phyloP scores from a whole-genome alignment of 2,888 invertebrate species.

The Panopea generosa region DNA sequence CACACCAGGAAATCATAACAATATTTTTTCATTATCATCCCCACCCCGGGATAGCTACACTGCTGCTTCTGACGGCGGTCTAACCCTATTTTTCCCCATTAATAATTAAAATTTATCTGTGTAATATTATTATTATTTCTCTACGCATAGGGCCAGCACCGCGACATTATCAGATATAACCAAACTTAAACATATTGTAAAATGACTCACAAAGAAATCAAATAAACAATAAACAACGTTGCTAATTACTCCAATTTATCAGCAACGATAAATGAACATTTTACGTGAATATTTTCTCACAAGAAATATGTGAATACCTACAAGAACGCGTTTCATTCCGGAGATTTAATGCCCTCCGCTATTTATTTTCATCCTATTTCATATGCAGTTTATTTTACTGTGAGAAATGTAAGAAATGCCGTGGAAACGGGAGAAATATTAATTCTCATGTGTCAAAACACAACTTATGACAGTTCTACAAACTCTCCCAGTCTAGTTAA shows the following conservation, averaged over 20 bases:
- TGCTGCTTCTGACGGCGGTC: too few relatives aligned
- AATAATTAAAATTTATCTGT: too few relatives aligned
- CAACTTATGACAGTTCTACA: constrained; percentile 46
- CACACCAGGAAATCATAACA: too few relatives aligned
- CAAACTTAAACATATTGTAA: too few relatives aligned
- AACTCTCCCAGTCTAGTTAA: constrained; percentile 36
- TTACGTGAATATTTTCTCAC: constrained; percentile 35
- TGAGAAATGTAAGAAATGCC: constrained; percentile 46
- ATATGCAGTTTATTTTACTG: constrained; percentile 33
- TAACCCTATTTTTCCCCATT: too few relatives aligned
- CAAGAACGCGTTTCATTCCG: constrained; percentile 27
- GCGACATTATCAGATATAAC: too few relatives aligned
- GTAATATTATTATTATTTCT: too few relatives aligned
- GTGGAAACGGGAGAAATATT: constrained; percentile 44
- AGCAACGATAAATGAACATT: constrained; percentile 15
- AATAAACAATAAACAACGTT: too few relatives aligned
- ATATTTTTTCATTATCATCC: too few relatives aligned
- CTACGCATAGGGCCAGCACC: too few relatives aligned
- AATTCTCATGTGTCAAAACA: constrained; percentile 63
- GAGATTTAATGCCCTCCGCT: constrained; percentile 32
- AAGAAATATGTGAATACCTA: constrained; percentile 31
- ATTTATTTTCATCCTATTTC: constrained; percentile 43
- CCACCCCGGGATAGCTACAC: too few relatives aligned
- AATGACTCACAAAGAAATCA: too few relatives aligned
- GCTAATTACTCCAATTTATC: constrained; percentile 2